phyloP scores from a whole-genome alignment of 1,140 invertebrate species.

The Sesamia nonagrioides region DNA sequence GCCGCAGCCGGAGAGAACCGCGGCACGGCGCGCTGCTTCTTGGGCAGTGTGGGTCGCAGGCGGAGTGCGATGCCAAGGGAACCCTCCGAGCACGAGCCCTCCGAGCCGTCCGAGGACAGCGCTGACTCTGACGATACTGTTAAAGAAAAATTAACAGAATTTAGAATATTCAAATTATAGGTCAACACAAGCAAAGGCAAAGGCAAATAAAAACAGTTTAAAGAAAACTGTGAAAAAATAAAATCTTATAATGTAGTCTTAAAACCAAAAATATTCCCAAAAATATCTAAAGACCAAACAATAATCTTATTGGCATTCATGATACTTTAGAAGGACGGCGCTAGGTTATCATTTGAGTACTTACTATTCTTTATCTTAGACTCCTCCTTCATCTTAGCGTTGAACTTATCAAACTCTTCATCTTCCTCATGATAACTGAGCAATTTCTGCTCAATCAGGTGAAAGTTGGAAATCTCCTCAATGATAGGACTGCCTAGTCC shows the following conservation, averaged over 20 bases:
- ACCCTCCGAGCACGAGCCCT: conserved; percentile 78
- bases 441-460: conserved; percentile 80
- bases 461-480: conserved; percentile 80
- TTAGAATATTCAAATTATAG: too few relatives aligned
- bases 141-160: too few relatives aligned
- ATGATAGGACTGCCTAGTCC: conserved; percentile 80
- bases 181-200: too few relatives aligned
- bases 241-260: too few relatives aligned
- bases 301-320: too few relatives aligned
- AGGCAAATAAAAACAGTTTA: too few relatives aligned
- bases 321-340: too few relatives aligned
- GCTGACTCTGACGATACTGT: conserved; percentile 87
- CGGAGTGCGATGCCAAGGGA: conserved; percentile 90
- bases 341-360: conserved; percentile 41
- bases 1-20: conserved; percentile 94
- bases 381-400: conserved; percentile 74
- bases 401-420: conserved; percentile 78
- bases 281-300: too few relatives aligned
- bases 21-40: conserved; percentile 92
- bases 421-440: conserved; percentile 80
- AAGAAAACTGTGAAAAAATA: too few relatives aligned
- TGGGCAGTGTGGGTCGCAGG: conserved; percentile 92
- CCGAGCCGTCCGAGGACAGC: conserved; percentile 85
- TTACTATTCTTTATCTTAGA: conserved; percentile 78
- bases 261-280: too few relatives aligned